Percentiles rank a stretch among this genome's conserved stretches.
phyloP scores from a whole-genome alignment of 2,113 vertebrate genomes.

The Aptenodytes forsteri region DNA sequence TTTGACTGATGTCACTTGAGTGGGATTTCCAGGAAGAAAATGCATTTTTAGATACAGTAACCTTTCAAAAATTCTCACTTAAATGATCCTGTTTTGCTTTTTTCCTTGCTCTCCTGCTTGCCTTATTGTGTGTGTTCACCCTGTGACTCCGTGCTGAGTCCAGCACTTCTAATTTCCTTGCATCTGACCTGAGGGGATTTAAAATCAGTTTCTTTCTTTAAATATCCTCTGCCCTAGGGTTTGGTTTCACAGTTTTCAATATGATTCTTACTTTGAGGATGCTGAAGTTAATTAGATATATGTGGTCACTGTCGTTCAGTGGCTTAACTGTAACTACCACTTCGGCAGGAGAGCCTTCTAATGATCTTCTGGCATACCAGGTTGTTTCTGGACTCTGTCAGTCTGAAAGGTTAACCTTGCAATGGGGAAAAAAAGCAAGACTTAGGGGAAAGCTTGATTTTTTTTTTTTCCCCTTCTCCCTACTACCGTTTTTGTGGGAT shows the following conservation, averaged over 20 bases:
- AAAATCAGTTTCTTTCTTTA: not conserved
- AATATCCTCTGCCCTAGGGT: not conserved
- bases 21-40: not conserved
- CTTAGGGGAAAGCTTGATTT: not conserved
- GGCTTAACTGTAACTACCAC: not conserved
- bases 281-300: not conserved
- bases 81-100: not conserved
- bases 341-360: not conserved
- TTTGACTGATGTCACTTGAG: not conserved
- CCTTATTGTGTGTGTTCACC: not conserved
- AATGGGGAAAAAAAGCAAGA: not conserved
- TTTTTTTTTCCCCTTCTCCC: not conserved
- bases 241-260: not conserved
- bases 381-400: not conserved
- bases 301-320: not conserved
- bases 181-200: not conserved
- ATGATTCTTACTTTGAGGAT: not conserved
- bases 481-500: fast-evolving
- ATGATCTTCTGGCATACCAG: not conserved
- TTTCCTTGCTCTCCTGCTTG: not conserved
- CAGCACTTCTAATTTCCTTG: not conserved
- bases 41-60: not conserved
- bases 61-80: not conserved
- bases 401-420: not conserved
- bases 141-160: not conserved